phyloP scores from a whole-genome alignment of 2,113 vertebrate genomes.

The Megalops atlanticus region DNA sequence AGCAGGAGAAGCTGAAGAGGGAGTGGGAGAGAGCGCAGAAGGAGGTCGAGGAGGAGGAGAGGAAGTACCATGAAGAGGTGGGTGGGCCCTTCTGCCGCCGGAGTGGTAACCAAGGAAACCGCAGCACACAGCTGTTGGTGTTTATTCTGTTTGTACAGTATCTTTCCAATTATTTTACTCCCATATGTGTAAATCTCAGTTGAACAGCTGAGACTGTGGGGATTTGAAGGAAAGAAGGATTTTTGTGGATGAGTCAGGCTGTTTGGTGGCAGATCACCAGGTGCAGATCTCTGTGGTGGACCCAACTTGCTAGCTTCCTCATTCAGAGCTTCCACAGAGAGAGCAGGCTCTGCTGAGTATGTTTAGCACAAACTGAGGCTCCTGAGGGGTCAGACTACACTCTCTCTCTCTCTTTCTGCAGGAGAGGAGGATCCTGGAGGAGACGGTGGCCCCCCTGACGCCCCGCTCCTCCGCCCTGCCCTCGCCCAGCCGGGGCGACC shows the following conservation, averaged over 20 bases:
- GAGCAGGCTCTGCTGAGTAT: no score
- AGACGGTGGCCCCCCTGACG: conserved; percentile 84
- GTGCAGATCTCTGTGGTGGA: no score
- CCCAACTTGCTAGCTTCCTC: no score
- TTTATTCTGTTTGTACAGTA: not conserved
- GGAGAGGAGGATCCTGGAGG: conserved; percentile 92
- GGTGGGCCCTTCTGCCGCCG: not conserved
- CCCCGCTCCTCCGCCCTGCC: conserved; percentile 51
- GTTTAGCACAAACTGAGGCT: no score
- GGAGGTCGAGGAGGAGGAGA: conserved; percentile 93
- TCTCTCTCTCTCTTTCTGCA: conserved; percentile 52
- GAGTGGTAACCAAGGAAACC: not conserved
- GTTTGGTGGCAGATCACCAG: no score
- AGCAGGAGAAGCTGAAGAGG: conserved; percentile 92
- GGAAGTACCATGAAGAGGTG: conserved; percentile 96
- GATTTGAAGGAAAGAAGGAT: not conserved
- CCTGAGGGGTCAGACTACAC: no score
- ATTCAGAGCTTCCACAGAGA: no score
- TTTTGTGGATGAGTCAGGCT: not conserved
- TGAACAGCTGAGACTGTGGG: no score
- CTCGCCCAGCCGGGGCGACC: conserved; percentile 68
- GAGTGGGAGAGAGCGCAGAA: conserved; percentile 96
- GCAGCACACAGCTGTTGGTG: no score
- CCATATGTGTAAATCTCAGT: not conserved
- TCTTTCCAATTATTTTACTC: not conserved